Percentiles rank a stretch among this genome's conserved stretches.
These are phyloP conservation scores for Rhadina sibilatrix DNA, from an alignment of 2,113 vertebrate genomes.

Conservation along the genomic window DNA sequence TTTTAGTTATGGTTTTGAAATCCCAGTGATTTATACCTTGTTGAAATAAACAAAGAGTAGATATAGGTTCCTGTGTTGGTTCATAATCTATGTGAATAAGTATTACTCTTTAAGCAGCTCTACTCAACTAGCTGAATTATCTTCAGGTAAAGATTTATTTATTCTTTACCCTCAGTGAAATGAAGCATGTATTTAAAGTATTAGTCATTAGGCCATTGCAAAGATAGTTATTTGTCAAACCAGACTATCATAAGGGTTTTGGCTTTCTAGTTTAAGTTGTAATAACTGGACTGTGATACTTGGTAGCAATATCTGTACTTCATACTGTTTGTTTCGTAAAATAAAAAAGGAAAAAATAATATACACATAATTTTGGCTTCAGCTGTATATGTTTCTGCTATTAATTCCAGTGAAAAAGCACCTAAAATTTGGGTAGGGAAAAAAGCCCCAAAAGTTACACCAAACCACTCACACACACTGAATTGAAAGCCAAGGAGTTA, in stretches of 20 bases:
- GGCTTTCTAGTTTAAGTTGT: not conserved
- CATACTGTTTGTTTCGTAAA: not conserved
- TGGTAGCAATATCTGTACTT: not conserved
- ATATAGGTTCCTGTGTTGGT: not conserved
- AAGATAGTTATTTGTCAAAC: not conserved
- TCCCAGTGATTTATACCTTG: not conserved
- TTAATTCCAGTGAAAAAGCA: not conserved
- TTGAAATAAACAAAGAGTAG: not conserved
- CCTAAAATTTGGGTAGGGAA: not conserved
- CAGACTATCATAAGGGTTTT: not conserved
- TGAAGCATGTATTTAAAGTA: not conserved
- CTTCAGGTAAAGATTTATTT: not conserved
- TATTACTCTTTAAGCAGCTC: not conserved
- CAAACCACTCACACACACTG: not conserved
- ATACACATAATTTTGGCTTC: not conserved
- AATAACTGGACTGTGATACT: not conserved
- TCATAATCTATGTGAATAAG: not conserved
- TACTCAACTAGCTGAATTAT: not conserved
- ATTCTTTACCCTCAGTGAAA: not conserved
- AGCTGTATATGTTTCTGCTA: not conserved
- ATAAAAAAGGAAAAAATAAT: not conserved
- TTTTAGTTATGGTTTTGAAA: not conserved
- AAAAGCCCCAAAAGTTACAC: fast-evolving
- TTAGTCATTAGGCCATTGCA: not conserved
- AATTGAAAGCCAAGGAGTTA: not conserved